Percentiles rank a stretch among this genome's conserved stretches.
Evolutionary conservation across 2,888 invertebrate species (phyloP).

Genomic region (Caenorhabditis panamensis): DNA sequence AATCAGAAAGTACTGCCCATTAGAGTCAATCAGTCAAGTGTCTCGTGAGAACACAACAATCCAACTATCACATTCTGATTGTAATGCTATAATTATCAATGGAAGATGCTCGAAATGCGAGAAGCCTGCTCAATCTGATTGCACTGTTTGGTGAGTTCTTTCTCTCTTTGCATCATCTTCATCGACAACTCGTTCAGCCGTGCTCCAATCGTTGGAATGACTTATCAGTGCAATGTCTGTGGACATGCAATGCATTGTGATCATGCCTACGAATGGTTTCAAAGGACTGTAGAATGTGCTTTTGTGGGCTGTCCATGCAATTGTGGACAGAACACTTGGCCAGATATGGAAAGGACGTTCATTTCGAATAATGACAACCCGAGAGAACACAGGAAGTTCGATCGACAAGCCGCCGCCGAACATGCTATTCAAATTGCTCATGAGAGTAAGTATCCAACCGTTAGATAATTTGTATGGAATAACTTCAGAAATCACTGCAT

Average conservation of each 20-base stretch:
- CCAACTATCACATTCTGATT: slow-evolving; percentile 49
- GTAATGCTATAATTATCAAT: slow-evolving; percentile 42
- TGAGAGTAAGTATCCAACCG: slow-evolving; percentile 4
- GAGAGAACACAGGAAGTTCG: slow-evolving; percentile 32
- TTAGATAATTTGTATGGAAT: not conserved
- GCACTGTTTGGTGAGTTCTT: slow-evolving; percentile 55
- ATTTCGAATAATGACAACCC: slow-evolving; percentile 24
- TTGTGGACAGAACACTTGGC: slow-evolving; percentile 39
- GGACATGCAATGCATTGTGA: slow-evolving; percentile 64
- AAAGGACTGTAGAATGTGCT: slow-evolving; percentile 32
- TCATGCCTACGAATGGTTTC: slow-evolving; percentile 59
- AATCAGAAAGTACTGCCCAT: slow-evolving; percentile 62
- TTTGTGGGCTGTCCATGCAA: slow-evolving; percentile 40
- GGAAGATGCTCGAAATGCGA: slow-evolving; percentile 62
- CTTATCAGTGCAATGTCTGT: slow-evolving; percentile 61
- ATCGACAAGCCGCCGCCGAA: not conserved
- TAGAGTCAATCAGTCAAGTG: slow-evolving; percentile 54
- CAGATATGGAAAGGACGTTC: slow-evolving; percentile 35
- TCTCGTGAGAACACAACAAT: slow-evolving; percentile 58
- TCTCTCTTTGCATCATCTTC: not conserved
- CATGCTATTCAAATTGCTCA: not conserved
- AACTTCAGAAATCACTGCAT: slow-evolving; percentile 18
- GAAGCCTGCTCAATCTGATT: slow-evolving; percentile 18
- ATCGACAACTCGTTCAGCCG: slow-evolving; percentile 44
- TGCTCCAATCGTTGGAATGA: slow-evolving; percentile 29